Conservation (phyloP, 2,797 vertebrate species). For the Alcedo quadribrachys region DNA sequence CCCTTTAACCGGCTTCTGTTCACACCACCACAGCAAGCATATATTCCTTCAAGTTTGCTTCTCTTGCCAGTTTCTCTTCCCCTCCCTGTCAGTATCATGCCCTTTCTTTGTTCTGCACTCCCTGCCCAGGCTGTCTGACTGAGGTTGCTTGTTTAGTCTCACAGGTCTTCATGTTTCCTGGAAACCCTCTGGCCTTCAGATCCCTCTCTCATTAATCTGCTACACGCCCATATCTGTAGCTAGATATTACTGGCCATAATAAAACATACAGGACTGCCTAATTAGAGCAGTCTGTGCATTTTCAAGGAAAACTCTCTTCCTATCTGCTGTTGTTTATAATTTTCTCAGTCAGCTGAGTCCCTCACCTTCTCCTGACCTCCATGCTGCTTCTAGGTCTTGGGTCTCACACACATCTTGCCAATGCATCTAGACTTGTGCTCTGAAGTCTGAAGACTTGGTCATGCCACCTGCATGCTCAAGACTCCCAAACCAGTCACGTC, state of each 20-base stretch:
- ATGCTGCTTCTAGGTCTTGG: accelerated
- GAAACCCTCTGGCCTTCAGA: background rate
- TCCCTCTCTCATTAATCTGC: background rate
- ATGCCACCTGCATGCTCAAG: background rate
- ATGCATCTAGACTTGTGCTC: accelerated
- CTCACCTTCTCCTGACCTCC: background rate
- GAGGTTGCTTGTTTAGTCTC: background rate
- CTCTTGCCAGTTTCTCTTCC: background rate
- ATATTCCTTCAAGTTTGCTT: background rate
- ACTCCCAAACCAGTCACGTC: background rate
- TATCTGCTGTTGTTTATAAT: background rate
- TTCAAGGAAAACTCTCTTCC: background rate
- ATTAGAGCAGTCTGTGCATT: background rate
- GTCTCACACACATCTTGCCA: accelerated
- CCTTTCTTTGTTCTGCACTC: background rate
- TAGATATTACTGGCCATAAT: background rate
- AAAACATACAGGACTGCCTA: background rate
- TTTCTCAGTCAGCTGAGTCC: background rate
- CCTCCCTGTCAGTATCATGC: background rate
- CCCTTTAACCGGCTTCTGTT: background rate
- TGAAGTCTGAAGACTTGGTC: background rate
- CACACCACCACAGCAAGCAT: background rate
- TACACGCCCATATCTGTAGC: background rate
- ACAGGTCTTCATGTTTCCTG: background rate
- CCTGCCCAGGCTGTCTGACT: background rate